Evolutionary conservation across 1,140 invertebrate genomes (phyloP).

Genomic region (Pinna nobilis): DNA sequence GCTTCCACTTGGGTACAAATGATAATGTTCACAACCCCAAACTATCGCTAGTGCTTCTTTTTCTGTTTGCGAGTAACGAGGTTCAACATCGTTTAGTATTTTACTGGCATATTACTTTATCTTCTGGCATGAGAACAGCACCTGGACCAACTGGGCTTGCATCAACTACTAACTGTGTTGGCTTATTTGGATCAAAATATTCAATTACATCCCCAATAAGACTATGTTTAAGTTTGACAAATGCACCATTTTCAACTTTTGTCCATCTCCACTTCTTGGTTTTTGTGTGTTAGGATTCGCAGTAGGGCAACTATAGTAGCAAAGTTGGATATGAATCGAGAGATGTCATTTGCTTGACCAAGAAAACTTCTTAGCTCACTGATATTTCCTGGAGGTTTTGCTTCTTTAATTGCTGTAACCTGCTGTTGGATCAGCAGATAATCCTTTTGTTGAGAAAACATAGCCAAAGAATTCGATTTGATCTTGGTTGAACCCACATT

Average conservation of each 20-base stretch:
- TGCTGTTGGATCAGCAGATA: conserved; percentile 55
- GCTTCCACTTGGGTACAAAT: conserved; percentile 51
- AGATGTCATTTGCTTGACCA: conserved; percentile 43
- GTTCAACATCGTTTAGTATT: conserved; percentile 22
- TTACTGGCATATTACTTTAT: conserved; percentile 35
- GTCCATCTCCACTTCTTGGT: too few relatives aligned
- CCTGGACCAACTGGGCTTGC: conserved; percentile 37
- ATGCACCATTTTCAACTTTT: too few relatives aligned
- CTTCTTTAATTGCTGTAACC: conserved; percentile 63
- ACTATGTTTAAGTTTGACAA: too few relatives aligned
- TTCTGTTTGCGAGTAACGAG: conserved; percentile 40
- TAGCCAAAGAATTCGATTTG: conserved; percentile 5
- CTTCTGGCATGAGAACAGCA: conserved; percentile 73
- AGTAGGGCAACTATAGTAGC: too few relatives aligned
- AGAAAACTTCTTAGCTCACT: conserved; percentile 47
- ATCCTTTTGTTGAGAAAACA: conserved; percentile 9
- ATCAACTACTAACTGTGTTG: conserved; percentile 26
- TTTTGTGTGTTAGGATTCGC: conserved; percentile 29
- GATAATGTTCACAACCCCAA: conserved; percentile 55
- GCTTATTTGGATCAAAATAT: conserved; percentile 17
- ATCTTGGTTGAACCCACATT: conserved; percentile 24
- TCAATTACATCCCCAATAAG: too few relatives aligned
- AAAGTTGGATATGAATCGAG: conserved; percentile 45
- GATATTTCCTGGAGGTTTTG: conserved; percentile 26
- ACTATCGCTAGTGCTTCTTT: conserved; percentile 64